A percentile compares a stretch with the other conserved stretches of the same genome.
Evolutionary conservation across 2,797 vertebrate species (phyloP).

Genomic region (Sebastes cheni): DNA sequence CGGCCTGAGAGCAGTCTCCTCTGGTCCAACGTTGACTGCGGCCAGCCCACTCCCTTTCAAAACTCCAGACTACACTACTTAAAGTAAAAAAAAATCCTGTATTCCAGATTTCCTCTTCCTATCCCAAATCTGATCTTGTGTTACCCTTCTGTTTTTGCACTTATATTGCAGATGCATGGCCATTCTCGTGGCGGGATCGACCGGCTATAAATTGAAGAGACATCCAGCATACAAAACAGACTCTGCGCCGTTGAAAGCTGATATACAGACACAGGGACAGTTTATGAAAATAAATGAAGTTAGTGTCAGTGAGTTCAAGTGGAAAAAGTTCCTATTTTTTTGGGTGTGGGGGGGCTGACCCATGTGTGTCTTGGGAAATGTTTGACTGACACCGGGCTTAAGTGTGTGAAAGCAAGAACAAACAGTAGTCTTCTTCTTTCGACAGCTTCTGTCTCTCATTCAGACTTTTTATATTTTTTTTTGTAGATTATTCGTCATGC

Average conservation of each 20-base stretch:
- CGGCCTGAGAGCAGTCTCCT: conserved; percentile 27
- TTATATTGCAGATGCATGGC: conserved; percentile 33
- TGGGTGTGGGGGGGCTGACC: conserved; percentile 31
- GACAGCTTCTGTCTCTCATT: not conserved
- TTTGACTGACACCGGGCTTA: conserved; percentile 65
- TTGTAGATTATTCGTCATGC: conserved; percentile 1
- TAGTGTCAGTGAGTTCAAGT: conserved; percentile 64
- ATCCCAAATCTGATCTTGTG: conserved; percentile 48
- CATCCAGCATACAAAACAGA: conserved; percentile 39
- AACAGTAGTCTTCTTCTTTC: not conserved
- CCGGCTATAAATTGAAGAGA: conserved; percentile 46
- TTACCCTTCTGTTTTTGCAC: conserved; percentile 65
- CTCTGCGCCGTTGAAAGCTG: conserved; percentile 14
- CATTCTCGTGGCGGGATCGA: conserved; percentile 8
- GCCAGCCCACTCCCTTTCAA: conserved; percentile 18
- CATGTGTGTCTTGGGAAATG: conserved; percentile 45
- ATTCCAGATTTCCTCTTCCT: conserved; percentile 38
- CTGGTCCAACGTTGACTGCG: not conserved
- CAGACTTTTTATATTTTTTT: conserved; percentile 2
- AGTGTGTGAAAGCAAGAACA: conserved; percentile 36
- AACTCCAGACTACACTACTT: conserved; percentile 28
- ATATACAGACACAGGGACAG: conserved; percentile 46
- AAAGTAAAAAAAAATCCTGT: not conserved
- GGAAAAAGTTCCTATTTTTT: conserved; percentile 53
- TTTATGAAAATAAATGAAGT: conserved; percentile 47